Conservation (phyloP, 2,888 invertebrate species). For the Pyrochroa serraticornis region DNA sequence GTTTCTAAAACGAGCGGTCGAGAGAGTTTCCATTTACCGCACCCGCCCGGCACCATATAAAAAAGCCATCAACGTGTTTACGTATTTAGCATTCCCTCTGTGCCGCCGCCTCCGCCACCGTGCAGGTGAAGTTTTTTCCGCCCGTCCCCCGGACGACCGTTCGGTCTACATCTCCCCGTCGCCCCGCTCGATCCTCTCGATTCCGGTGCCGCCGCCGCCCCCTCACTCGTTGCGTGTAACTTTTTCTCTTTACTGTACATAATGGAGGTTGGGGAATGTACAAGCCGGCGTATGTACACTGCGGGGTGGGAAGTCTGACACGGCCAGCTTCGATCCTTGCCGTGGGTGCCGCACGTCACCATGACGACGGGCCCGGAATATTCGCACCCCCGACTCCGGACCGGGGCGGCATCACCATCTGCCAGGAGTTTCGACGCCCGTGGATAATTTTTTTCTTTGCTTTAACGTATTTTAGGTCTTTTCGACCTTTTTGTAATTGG, state of each 20-base stretch:
- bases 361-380: constrained; percentile 50
- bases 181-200: no score
- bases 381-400: constrained; percentile 39
- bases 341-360: constrained; percentile 55
- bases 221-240: constrained; percentile 7
- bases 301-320: constrained; percentile 59
- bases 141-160: neutral
- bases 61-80: no score
- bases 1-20: no score
- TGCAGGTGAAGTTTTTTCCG: neutral
- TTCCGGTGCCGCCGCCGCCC: neutral
- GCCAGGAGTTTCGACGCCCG: no score
- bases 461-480: no score
- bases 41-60: no score
- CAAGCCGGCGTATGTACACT: constrained; percentile 58
- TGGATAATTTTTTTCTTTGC: no score
- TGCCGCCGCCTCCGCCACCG: neutral
- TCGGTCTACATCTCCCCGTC: neutral
- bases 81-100: neutral
- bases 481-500: no score
- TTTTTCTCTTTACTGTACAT: constrained; percentile 45
- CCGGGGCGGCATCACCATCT: constrained; percentile 3
- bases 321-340: constrained; percentile 58
- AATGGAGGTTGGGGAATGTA: constrained; percentile 51
- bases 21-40: no score